Evolutionary conservation across 2,888 invertebrate genomes (phyloP).

Genomic region (Trachelus stipa): DNA sequence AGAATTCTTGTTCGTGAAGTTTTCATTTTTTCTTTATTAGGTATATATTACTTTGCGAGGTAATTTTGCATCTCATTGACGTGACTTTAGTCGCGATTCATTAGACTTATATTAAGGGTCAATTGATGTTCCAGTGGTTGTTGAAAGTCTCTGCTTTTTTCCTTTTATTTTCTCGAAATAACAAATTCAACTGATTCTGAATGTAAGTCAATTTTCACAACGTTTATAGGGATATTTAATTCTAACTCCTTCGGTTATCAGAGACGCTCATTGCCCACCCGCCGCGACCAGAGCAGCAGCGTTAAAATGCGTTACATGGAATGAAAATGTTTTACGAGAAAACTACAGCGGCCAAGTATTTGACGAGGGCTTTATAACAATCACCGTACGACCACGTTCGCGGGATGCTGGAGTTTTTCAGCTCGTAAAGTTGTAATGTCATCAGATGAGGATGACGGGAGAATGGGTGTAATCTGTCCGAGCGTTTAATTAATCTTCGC

Average conservation of each 20-base stretch:
- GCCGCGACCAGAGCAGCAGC: neutral
- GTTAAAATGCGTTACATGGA: slow-evolving; percentile 17
- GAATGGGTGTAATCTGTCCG: slow-evolving; percentile 56
- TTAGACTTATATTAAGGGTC: neutral
- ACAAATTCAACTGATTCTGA: neutral
- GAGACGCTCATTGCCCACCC: neutral
- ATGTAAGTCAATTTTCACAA: neutral
- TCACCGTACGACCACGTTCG: slow-evolving; percentile 22
- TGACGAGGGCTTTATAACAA: slow-evolving; percentile 31
- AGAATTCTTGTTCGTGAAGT: neutral
- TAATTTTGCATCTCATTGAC: neutral
- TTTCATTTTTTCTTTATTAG: neutral
- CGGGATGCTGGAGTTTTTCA: slow-evolving; percentile 41
- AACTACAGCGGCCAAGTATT: slow-evolving; percentile 9
- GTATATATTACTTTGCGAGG: neutral
- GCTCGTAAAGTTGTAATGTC: slow-evolving; percentile 57
- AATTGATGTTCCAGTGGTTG: neutral
- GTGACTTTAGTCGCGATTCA: neutral
- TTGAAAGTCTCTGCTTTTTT: neutral
- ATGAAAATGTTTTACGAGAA: slow-evolving; percentile 22
- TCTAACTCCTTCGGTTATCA: neutral
- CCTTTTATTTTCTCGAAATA: neutral
- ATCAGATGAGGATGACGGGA: slow-evolving; percentile 41
- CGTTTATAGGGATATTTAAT: neutral
- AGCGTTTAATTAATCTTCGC: slow-evolving; percentile 61